These are phyloP conservation scores for Sciurus carolinensis DNA, from an alignment of 2,797 vertebrate species.

Conservation along the genomic window DNA sequence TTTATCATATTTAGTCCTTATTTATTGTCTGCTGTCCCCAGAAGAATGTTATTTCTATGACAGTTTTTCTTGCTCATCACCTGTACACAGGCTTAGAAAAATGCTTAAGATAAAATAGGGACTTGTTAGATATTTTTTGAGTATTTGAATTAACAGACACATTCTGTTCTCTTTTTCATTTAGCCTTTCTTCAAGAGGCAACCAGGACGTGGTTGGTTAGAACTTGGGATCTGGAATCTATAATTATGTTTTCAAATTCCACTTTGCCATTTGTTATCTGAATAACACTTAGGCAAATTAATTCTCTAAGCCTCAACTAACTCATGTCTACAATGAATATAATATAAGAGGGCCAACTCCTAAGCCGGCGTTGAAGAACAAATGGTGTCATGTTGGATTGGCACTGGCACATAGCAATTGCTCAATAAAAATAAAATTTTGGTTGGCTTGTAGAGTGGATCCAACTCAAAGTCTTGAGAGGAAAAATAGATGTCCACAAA, in stretches of 20 bases:
- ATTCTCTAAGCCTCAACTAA: neutral
- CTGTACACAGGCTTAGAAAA: neutral
- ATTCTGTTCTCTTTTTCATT: neutral
- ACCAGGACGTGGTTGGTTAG: neutral
- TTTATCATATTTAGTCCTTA: neutral
- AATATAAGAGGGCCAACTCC: neutral
- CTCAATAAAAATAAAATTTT: conserved; percentile 18
- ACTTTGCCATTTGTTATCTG: neutral
- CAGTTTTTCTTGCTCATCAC: neutral
- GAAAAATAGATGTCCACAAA: neutral
- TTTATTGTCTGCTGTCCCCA: neutral
- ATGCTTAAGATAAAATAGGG: neutral
- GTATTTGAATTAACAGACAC: neutral
- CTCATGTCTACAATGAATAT: neutral
- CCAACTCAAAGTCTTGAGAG: neutral
- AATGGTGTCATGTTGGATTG: neutral
- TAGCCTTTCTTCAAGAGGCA: neutral
- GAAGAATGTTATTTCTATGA: neutral
- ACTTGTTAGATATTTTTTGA: neutral
- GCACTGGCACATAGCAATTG: neutral
- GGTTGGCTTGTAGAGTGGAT: neutral
- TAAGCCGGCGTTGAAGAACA: neutral
- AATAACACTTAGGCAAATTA: neutral
- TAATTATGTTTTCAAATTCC: neutral
- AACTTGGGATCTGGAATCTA: neutral